Evolutionary conservation across 2,113 vertebrate genomes (phyloP).

Genomic region (Pachypanchax playfairii): DNA sequence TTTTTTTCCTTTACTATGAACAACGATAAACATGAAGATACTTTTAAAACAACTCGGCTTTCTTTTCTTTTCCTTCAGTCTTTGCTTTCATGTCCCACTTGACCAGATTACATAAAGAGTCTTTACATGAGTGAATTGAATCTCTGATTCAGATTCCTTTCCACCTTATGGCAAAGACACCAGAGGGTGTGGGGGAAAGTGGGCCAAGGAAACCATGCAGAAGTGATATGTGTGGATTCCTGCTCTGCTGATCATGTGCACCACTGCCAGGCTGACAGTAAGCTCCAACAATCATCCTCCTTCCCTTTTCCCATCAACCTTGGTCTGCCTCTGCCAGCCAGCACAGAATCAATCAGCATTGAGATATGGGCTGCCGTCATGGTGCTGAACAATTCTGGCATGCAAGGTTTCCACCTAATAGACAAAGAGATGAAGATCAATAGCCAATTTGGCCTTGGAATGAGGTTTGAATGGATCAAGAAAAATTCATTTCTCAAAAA

Average conservation of each 20-base stretch:
- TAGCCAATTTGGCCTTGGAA: conserved; percentile 79
- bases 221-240: conserved; percentile 36
- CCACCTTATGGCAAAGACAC: conserved; percentile 27
- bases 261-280: conserved; percentile 37
- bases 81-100: conserved; percentile 40
- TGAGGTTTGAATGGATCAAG: conserved; percentile 62
- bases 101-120: conserved; percentile 57
- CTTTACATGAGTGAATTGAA: conserved; percentile 48
- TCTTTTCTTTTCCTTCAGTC: conserved; percentile 40
- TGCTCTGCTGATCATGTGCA: conserved; percentile 62
- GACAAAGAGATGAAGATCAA: conserved; percentile 77
- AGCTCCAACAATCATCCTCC: conserved; percentile 61
- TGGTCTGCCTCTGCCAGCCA: conserved; percentile 33
- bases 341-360: conserved; percentile 71
- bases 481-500: conserved; percentile 68
- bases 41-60: too few species aligned
- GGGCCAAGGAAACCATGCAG: conserved; percentile 22
- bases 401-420: conserved; percentile 69
- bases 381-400: conserved; percentile 64
- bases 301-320: conserved; percentile 52
- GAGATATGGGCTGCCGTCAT: conserved; percentile 68
- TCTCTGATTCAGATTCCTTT: conserved; percentile 42
- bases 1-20: too few species aligned
- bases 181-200: conserved; percentile 2
- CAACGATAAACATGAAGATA: too few species aligned